Evolutionary conservation across 2,113 vertebrate species (phyloP), one percentile per base, ranked within the genome.

Genomic region (Muntiacus reevesi): DNA sequence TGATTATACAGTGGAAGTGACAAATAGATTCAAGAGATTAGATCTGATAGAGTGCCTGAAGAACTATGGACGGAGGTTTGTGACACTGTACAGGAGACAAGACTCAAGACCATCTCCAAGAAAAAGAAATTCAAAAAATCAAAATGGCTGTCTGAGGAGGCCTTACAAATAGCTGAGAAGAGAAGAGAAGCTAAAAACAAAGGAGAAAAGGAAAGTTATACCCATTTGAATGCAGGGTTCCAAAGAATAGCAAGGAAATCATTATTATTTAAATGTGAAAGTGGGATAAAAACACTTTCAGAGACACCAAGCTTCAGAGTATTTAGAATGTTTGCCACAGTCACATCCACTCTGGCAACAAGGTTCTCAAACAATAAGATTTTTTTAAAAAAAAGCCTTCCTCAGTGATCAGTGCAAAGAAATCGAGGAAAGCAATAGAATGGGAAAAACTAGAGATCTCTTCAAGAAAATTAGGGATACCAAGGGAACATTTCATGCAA

Each of bases 301-400:
- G 52, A 11, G 4, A 27, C 33, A 27, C 7, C 2, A 27, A 21
- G 7, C 55, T 16, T 62, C 36, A 1, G 55, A 5, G 12, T 0
- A 25, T 10, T 27, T 27, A 28, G 55, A 40, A 19, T 57, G 7
- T 43, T 57, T 12, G 40, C 47, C 40, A 7, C 5, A 6, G 47
- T 21, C 1, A 45, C 30, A n/a, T 6, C 23, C 6, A 7, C 12
- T 43, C 52, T 28, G 16, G 57, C 60, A 19, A 47, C 45, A 2
- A 55, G 16, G 3, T 2, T 43, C 27, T 33, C n/a, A 28, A 14
- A 54, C 21, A 7, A 36, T 13, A 25, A 45, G 52, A 64, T 47
- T 43, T 7, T 7, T 47, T 43, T 7, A 6, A 45, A 45, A 45
- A 45, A 67, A 67, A 36, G 33, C 17, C 33, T 21, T 67, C 33